phyloP scores from a whole-genome alignment of 1,140 invertebrate species.

The Listronotus bonariensis region DNA sequence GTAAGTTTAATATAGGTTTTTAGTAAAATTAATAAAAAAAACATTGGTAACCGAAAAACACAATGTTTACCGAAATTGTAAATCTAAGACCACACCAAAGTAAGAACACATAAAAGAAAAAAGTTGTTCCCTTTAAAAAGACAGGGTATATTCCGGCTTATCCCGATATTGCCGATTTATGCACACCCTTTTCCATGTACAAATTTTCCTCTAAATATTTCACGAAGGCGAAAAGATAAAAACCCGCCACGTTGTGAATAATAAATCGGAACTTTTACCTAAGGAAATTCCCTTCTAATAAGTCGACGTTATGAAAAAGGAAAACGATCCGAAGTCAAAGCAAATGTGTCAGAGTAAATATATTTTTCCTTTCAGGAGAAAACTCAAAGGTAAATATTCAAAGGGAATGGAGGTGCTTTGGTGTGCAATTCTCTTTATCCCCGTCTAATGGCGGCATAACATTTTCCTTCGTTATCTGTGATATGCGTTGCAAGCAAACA shows the following conservation, averaged over 20 bases:
- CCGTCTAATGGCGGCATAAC: constrained; percentile 19
- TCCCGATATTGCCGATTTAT: constrained; percentile 1
- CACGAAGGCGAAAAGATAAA: constrained; percentile 19
- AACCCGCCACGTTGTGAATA: constrained; percentile 16
- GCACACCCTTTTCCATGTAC: neutral
- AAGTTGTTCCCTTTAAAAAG: too few species aligned
- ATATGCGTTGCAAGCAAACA: constrained; percentile 6
- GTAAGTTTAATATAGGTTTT: too few species aligned
- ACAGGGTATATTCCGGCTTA: too few species aligned
- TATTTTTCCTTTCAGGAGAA: constrained; percentile 26
- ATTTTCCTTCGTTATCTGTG: constrained; percentile 22
- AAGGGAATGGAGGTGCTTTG: constrained; percentile 19
- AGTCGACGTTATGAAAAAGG: constrained; percentile 19
- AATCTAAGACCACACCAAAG: too few species aligned
- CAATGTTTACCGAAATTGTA: too few species aligned
- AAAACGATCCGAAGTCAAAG: constrained; percentile 27
- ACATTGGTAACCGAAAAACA: too few species aligned
- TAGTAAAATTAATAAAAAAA: too few species aligned
- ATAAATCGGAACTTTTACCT: constrained; percentile 22
- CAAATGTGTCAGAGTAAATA: constrained; percentile 31
- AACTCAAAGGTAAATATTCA: constrained; percentile 29
- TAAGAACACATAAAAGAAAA: too few species aligned
- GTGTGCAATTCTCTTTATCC: constrained; percentile 16
- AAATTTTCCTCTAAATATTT: constrained; percentile 25
- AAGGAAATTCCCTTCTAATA: constrained; percentile 29